A percentile compares a stretch with the other conserved stretches of the same genome.
phyloP scores from a whole-genome alignment of 2,888 invertebrate genomes.

The Drosophila setosimentum region DNA sequence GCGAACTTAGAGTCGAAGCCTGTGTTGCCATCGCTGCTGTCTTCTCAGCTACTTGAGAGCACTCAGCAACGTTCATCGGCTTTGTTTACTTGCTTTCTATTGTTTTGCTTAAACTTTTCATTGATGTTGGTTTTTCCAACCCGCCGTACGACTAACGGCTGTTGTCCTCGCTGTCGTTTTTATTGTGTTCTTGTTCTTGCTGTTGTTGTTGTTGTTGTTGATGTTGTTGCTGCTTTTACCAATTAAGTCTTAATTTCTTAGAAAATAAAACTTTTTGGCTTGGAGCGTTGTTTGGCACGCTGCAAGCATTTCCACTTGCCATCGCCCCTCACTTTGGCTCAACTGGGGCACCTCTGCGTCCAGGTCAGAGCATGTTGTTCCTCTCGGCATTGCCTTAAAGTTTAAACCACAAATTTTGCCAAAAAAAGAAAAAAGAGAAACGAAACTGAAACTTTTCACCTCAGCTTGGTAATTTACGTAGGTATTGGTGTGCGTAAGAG shows the following conservation, averaged over 20 bases:
- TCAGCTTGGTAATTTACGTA: slow-evolving; percentile 46
- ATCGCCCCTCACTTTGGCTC: slow-evolving; percentile 31
- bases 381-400: slow-evolving; percentile 50
- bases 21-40: slow-evolving; percentile 24
- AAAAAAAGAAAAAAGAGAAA: slow-evolving; percentile 51
- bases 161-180: slow-evolving; percentile 48
- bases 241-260: slow-evolving; percentile 80
- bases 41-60: slow-evolving; percentile 58
- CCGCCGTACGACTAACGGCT: slow-evolving; percentile 31
- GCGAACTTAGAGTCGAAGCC: not conserved
- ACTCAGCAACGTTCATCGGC: slow-evolving; percentile 75
- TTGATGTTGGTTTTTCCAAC: slow-evolving; percentile 74
- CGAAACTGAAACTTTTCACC: slow-evolving; percentile 72
- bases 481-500: slow-evolving; percentile 29
- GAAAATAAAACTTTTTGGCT: slow-evolving; percentile 79
- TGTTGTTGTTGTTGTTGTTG: slow-evolving; percentile 35
- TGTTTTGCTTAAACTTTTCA: slow-evolving; percentile 80
- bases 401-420: slow-evolving; percentile 72
- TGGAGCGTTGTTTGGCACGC: slow-evolving; percentile 69
- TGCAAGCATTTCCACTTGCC: slow-evolving; percentile 44
- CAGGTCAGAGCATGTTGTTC: slow-evolving; percentile 47
- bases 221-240: slow-evolving; percentile 74
- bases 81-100: slow-evolving; percentile 74
- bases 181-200: slow-evolving; percentile 47
- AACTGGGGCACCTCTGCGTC: slow-evolving; percentile 54